phyloP scores from a whole-genome alignment of 2,113 vertebrate species.

The Enhydra lutris region DNA sequence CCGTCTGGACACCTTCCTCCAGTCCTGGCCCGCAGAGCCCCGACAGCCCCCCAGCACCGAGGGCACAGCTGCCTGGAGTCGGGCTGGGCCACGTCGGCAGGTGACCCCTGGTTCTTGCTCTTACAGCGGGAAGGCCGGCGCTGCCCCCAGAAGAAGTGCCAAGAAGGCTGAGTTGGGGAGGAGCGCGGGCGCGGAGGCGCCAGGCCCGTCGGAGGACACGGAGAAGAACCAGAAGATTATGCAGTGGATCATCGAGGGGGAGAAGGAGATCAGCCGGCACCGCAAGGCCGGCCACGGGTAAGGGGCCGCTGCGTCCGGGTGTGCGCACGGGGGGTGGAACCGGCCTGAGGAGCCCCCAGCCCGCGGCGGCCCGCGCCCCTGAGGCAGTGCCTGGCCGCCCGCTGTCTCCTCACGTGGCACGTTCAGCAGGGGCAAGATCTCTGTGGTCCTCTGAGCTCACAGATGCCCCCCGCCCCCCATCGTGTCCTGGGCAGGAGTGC shows the following conservation, averaged over 20 bases:
- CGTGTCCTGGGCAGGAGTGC: neutral
- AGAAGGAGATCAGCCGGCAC: conserved; percentile 91
- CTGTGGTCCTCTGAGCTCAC: neutral
- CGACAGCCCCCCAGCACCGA: accelerated
- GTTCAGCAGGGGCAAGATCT: too few relatives aligned
- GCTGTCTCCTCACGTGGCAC: neutral
- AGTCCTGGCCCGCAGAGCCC: neutral
- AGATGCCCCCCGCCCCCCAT: too few relatives aligned
- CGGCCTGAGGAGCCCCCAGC: neutral
- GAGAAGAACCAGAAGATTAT: conserved; percentile 97
- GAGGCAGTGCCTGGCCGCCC: neutral
- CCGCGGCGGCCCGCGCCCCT: neutral
- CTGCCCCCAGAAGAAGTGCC: conserved; percentile 86
- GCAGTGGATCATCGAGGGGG: conserved; percentile 98
- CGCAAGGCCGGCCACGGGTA: conserved; percentile 92
- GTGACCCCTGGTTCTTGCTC: conserved; percentile 39
- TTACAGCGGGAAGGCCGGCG: conserved; percentile 89
- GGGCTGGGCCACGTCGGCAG: neutral
- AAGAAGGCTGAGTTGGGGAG: conserved; percentile 90
- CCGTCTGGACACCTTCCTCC: neutral
- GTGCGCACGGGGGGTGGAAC: too few relatives aligned
- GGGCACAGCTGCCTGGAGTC: too few relatives aligned
- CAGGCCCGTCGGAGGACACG: conserved; percentile 87
- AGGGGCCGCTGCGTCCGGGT: conserved; percentile 27
- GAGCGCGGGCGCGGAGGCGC: conserved; percentile 83